These are phyloP conservation scores for Xenopus petersii DNA, from an alignment of 2,797 vertebrate species.

Conservation along the genomic window DNA sequence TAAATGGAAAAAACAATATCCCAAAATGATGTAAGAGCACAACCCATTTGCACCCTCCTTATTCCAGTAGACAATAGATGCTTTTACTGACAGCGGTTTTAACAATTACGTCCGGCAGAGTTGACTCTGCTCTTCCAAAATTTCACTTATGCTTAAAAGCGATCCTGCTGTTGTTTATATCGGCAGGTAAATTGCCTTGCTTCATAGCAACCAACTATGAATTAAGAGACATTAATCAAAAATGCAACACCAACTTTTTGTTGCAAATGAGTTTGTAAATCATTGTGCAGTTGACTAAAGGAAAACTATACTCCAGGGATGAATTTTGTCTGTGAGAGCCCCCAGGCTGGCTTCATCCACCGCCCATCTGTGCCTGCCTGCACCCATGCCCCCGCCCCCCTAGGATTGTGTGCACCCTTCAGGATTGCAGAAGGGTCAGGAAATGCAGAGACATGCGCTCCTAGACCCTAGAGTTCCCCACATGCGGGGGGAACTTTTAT, in stretches of 20 bases:
- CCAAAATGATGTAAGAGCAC: constrained; percentile 33
- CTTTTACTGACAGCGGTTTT: constrained; percentile 43
- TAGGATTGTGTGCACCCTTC: no score
- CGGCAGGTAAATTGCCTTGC: constrained; percentile 25
- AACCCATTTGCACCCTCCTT: constrained; percentile 33
- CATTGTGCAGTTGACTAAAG: constrained; percentile 4
- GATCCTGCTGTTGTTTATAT: constrained; percentile 11
- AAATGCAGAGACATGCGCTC: no score
- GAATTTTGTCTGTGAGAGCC: constrained; percentile 1
- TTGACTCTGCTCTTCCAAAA: constrained; percentile 19
- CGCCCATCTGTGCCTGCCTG: no score
- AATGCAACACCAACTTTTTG: constrained; percentile 24
- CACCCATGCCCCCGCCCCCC: no score
- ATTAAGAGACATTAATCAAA: constrained; percentile 11
- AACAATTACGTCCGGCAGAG: constrained; percentile 11
- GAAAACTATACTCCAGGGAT: not conserved
- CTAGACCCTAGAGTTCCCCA: no score
- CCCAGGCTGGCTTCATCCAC: no score
- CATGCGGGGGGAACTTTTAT: no score
- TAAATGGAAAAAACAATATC: constrained; percentile 47
- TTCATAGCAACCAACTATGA: constrained; percentile 21
- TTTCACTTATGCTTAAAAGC: constrained; percentile 29
- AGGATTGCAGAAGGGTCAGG: no score
- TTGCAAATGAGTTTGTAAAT: constrained; percentile 24
- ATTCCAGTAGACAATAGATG: constrained; percentile 39